Evolutionary conservation across 2,113 vertebrate species (phyloP).

Genomic region (Stercorarius parasiticus): DNA sequence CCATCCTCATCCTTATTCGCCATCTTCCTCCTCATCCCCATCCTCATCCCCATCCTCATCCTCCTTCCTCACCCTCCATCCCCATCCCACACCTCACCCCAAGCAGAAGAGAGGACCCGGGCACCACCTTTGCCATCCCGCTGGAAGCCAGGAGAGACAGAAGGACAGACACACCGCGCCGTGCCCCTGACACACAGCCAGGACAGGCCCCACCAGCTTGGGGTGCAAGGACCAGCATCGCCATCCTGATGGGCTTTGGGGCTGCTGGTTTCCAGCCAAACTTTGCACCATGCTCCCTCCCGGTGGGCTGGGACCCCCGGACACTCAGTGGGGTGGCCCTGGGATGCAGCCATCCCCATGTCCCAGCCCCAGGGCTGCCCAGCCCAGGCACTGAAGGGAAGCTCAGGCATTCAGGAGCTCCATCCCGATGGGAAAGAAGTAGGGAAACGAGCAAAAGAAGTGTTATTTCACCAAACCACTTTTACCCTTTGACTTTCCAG

Average conservation of each 20-base stretch:
- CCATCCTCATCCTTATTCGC: background rate
- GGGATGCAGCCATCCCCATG: fast-evolving
- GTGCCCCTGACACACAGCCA: background rate
- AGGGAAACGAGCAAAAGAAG: background rate
- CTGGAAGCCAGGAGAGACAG: background rate
- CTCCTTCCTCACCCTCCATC: no score
- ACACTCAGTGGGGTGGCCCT: fast-evolving
- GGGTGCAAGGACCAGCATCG: background rate
- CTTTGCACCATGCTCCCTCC: background rate
- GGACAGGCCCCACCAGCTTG: background rate
- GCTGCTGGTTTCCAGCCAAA: background rate
- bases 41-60: no score
- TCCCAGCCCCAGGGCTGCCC: background rate
- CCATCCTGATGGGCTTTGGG: background rate
- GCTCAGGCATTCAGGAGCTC: fast-evolving
- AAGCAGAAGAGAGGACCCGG: background rate
- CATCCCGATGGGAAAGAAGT: background rate
- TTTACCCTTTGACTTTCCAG: background rate
- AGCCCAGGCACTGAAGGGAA: background rate
- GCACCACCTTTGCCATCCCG: fast-evolving
- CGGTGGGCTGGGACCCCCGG: fast-evolving
- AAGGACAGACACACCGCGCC: fast-evolving
- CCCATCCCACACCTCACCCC: background rate
- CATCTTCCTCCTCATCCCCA: background rate
- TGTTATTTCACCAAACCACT: background rate